phyloP scores from a whole-genome alignment of 2,797 vertebrate genomes.

The Bovichtus diacanthus region DNA sequence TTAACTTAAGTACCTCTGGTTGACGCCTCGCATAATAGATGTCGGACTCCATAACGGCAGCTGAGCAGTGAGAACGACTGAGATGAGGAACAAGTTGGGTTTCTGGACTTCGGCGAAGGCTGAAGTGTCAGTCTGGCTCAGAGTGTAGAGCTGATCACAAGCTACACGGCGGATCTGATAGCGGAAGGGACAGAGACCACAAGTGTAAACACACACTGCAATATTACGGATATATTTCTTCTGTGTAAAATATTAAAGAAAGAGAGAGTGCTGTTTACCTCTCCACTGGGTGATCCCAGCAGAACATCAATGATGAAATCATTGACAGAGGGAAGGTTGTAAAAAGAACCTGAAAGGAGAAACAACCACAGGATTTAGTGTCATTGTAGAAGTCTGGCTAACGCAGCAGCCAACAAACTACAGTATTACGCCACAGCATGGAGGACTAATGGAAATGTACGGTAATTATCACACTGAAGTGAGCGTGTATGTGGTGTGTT shows the following conservation, averaged over 20 bases:
- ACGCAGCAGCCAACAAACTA: background rate
- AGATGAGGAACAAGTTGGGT: conserved; percentile 95
- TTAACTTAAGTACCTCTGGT: conserved; percentile 90
- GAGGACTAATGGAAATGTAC: background rate
- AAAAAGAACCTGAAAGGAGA: conserved; percentile 91
- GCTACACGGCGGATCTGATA: conserved; percentile 95
- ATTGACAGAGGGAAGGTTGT: conserved; percentile 93
- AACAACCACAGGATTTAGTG: conserved; percentile 17
- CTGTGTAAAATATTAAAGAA: background rate
- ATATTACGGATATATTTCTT: background rate
- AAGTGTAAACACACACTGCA: background rate
- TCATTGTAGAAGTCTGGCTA: background rate
- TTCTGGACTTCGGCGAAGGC: conserved; percentile 94
- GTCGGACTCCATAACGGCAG: conserved; percentile 98
- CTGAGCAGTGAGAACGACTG: conserved; percentile 94
- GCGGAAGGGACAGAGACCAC: background rate
- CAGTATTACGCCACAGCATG: background rate
- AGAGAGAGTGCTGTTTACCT: conserved; percentile 84
- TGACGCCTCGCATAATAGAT: conserved; percentile 98
- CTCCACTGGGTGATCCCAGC: conserved; percentile 95
- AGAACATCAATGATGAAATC: conserved; percentile 98
- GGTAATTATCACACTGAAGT: background rate
- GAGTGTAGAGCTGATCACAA: conserved; percentile 97
- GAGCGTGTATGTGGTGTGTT: background rate
- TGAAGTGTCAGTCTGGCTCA: conserved; percentile 97